Conservation (phyloP, 2,888 invertebrate species). For the Lomographa bimaculata region DNA sequence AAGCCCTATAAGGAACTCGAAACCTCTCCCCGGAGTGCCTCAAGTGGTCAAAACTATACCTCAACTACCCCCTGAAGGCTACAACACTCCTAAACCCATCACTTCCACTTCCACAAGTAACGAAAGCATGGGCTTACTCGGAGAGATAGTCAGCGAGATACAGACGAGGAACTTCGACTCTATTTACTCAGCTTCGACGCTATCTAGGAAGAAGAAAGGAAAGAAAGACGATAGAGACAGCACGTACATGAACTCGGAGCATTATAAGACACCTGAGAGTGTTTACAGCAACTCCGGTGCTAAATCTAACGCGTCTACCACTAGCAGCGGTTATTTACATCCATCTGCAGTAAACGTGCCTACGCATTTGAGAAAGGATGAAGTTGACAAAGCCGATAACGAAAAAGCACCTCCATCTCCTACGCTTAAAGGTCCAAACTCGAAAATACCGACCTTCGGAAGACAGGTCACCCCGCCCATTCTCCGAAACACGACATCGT, state of each 20-base stretch:
- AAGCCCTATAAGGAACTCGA: constrained; percentile 79
- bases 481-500: constrained; percentile 68
- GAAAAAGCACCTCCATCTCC: constrained; percentile 69
- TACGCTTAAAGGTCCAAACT: constrained; percentile 63
- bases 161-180: constrained; percentile 94
- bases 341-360: constrained; percentile 89
- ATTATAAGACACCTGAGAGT: constrained; percentile 84
- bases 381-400: constrained; percentile 50
- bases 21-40: constrained; percentile 66
- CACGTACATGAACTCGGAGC: constrained; percentile 85
- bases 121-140: constrained; percentile 90
- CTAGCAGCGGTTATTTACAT: constrained; percentile 89
- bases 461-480: constrained; percentile 80
- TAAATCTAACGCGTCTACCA: constrained; percentile 84
- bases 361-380: constrained; percentile 55
- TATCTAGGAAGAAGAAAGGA: constrained; percentile 86
- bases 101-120: constrained; percentile 78
- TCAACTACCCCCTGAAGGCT: constrained; percentile 75
- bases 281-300: constrained; percentile 86
- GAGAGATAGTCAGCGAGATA: constrained; percentile 94
- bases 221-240: constrained; percentile 67
- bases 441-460: constrained; percentile 75
- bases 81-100: constrained; percentile 71
- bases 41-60: constrained; percentile 54
- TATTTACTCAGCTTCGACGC: constrained; percentile 91